Percentiles rank a stretch among this genome's conserved stretches.
phyloP scores from a whole-genome alignment of 2,888 invertebrate species.

The Xanthia icteritia region DNA sequence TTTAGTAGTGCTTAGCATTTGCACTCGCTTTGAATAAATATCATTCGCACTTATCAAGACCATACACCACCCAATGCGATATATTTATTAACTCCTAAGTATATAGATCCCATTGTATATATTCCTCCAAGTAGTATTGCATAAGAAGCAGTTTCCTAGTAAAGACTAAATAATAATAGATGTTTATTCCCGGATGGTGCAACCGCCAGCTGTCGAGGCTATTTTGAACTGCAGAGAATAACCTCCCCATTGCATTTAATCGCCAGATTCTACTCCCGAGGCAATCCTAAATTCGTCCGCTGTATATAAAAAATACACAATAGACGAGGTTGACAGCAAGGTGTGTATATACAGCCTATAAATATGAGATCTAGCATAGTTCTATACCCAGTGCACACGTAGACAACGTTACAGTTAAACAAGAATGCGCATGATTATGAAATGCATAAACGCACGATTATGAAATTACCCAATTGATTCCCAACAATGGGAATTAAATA shows the following conservation, averaged over 20 bases:
- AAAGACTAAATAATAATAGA: constrained; percentile 41
- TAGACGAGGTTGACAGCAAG: constrained; percentile 1
- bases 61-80: constrained; percentile 30
- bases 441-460: constrained; percentile 37
- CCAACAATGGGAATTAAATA: constrained; percentile 52
- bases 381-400: background rate
- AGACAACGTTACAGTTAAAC: background rate
- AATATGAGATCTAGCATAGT: background rate
- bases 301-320: constrained; percentile 32
- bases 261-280: constrained; percentile 22
- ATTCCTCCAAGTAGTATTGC: constrained; percentile 23
- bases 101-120: constrained; percentile 34
- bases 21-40: constrained; percentile 55
- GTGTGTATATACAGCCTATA: background rate
- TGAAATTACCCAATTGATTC: constrained; percentile 42
- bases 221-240: constrained; percentile 58
- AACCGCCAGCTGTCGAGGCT: constrained; percentile 43
- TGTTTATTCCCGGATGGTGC: constrained; percentile 34
- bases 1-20: constrained; percentile 52
- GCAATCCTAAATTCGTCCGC: constrained; percentile 27
- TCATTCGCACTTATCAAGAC: constrained; percentile 42
- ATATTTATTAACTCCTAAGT: constrained; percentile 25
- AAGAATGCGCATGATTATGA: constrained; percentile 33
- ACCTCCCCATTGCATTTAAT: constrained; percentile 40
- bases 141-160: constrained; percentile 12